Conservation (phyloP, 37 sponge, comb jelly and placozoan genomes). For the Tethya wilhelma region DNA sequence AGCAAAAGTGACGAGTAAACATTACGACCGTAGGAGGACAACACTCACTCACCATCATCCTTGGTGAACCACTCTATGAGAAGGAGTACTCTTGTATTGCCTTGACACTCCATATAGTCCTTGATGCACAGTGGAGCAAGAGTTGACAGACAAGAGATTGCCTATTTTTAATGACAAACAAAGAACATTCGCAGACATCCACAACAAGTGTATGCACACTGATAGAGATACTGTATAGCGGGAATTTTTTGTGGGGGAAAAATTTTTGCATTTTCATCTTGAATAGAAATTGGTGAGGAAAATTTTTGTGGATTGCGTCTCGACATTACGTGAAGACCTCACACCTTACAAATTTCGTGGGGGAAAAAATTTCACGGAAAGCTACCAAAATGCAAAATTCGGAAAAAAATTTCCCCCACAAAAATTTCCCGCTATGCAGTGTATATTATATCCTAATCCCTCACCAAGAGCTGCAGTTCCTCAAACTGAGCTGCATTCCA, state of each 20-base stretch:
- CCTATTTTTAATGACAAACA: slow-evolving; percentile 46
- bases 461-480: slow-evolving; percentile 94
- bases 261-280: too few relatives aligned
- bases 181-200: neutral
- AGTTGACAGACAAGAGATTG: slow-evolving; percentile 84
- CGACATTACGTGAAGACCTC: too few relatives aligned
- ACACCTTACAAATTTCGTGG: too few relatives aligned
- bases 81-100: slow-evolving; percentile 90
- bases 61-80: slow-evolving; percentile 93
- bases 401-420: neutral
- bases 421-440: neutral
- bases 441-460: neutral
- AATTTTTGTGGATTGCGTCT: too few relatives aligned
- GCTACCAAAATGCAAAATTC: neutral
- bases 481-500: slow-evolving; percentile 98
- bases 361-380: neutral
- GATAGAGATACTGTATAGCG: too few relatives aligned
- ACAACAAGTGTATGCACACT: too few relatives aligned
- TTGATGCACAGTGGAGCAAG: slow-evolving; percentile 77
- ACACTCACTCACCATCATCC: slow-evolving; percentile 28
- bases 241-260: too few relatives aligned
- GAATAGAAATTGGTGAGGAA: too few relatives aligned
- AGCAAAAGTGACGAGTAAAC: neutral
- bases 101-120: slow-evolving; percentile 94
- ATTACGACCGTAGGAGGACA: neutral